phyloP scores from a whole-genome alignment of 35 echinoderm and acorn worm genomes.

The Strongylocentrotus purpuratus region DNA sequence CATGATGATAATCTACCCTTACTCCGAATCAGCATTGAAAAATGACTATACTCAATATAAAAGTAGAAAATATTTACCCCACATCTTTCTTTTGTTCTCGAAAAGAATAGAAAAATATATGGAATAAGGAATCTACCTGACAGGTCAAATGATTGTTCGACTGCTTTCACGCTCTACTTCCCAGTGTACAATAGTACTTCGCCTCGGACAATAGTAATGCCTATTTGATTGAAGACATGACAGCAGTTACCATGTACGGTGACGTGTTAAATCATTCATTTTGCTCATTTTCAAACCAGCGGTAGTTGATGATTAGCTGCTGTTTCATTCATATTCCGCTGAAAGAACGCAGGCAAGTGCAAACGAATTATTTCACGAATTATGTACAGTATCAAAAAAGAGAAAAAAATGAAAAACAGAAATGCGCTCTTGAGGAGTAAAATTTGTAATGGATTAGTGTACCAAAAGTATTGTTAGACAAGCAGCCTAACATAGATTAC shows the following conservation, averaged over 20 bases:
- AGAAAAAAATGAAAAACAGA: neutral
- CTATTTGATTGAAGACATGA: neutral
- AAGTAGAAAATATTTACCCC: neutral
- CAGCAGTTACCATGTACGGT: neutral
- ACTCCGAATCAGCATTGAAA: neutral
- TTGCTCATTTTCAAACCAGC: slow-evolving; percentile 7
- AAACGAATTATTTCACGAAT: neutral
- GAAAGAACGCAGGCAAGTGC: neutral
- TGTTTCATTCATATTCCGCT: neutral
- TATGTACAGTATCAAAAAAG: neutral
- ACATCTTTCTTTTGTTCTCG: slow-evolving; percentile 1
- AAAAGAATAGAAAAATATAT: neutral
- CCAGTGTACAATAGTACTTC: neutral
- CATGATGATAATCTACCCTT: neutral
- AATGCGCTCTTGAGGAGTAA: neutral
- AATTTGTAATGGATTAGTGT: no score
- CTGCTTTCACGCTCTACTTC: slow-evolving; percentile 7
- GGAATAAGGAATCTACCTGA: slow-evolving; percentile 9
- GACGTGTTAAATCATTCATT: slow-evolving; percentile 13
- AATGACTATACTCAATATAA: neutral
- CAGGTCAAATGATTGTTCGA: neutral
- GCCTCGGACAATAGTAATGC: neutral
- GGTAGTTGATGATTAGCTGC: neutral
- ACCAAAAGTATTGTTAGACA: no score
- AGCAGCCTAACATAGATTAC: no score